A percentile compares a stretch with the other conserved stretches of the same genome.
Evolutionary conservation across 2,113 vertebrate genomes (phyloP).

Genomic region (Neolamprologus variostigma): DNA sequence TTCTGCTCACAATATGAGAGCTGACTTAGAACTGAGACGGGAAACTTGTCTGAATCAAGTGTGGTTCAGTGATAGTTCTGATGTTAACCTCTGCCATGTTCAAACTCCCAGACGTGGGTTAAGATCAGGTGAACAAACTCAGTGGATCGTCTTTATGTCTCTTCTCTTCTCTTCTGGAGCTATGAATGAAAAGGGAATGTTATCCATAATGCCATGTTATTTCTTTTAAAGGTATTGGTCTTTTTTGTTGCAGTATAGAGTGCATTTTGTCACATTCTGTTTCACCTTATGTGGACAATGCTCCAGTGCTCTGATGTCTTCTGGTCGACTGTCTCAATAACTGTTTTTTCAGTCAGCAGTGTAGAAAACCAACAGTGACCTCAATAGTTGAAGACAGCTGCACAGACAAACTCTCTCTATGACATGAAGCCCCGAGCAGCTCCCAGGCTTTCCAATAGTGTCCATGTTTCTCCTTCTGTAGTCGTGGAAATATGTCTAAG

Average conservation of each 20-base stretch:
- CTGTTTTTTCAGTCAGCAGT: constrained; percentile 27
- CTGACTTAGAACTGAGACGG: not conserved
- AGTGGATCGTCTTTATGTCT: not conserved
- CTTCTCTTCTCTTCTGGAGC: not conserved
- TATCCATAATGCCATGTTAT: not conserved
- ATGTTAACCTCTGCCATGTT: constrained; percentile 20
- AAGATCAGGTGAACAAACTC: constrained; percentile 20
- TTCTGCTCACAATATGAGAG: not conserved
- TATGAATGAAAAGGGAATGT: not conserved
- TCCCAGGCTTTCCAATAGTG: constrained; percentile 50
- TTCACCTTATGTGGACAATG: not conserved
- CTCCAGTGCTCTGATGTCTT: not conserved
- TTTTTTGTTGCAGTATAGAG: not conserved
- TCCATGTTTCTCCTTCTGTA: constrained; percentile 47
- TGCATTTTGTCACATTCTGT: not conserved
- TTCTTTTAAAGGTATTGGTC: not conserved
- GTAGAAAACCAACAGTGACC: constrained; percentile 45
- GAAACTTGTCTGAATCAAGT: constrained; percentile 5
- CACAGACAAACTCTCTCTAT: constrained; percentile 36
- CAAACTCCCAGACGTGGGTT: constrained; percentile 25
- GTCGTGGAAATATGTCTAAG: constrained; percentile 38
- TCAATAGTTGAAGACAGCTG: constrained; percentile 63
- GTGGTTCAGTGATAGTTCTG: constrained; percentile 26
- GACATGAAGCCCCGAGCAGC: constrained; percentile 56
- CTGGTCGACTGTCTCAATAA: constrained; percentile 21